Conservation (phyloP, 2,888 invertebrate species). For the Macropis europaea region DNA sequence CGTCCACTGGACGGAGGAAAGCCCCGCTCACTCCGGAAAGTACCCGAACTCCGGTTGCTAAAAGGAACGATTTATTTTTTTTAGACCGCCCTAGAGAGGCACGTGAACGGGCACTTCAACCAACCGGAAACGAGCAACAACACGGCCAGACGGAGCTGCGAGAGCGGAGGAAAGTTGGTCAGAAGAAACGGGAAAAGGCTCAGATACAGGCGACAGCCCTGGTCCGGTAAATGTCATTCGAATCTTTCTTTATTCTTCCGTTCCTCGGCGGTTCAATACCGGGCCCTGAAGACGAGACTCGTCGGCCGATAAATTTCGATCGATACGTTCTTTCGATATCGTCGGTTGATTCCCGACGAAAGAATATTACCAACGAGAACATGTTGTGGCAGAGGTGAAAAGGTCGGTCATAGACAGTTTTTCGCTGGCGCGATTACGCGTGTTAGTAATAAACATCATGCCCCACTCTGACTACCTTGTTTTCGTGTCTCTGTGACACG, state of each 20-base stretch:
- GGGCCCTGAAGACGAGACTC: too few relatives aligned
- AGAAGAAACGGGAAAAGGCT: constrained; percentile 93
- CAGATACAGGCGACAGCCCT: constrained; percentile 92
- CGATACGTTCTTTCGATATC: too few relatives aligned
- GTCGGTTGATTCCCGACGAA: too few relatives aligned
- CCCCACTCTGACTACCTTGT: too few relatives aligned
- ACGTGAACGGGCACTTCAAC: constrained; percentile 95
- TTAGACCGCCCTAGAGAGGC: constrained; percentile 91
- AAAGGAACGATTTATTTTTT: constrained; percentile 71
- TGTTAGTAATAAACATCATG: too few relatives aligned
- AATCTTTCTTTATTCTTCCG: too few relatives aligned
- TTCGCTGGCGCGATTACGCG: too few relatives aligned
- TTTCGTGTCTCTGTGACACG: too few relatives aligned
- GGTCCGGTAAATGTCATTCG: constrained; percentile 87
- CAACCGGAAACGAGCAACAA: constrained; percentile 83
- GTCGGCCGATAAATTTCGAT: not conserved
- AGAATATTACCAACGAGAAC: too few relatives aligned
- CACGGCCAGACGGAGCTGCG: constrained; percentile 86
- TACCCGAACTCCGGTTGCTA: constrained; percentile 31
- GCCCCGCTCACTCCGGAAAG: constrained; percentile 58
- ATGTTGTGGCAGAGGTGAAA: too few relatives aligned
- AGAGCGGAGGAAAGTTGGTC: constrained; percentile 88
- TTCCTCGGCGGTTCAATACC: too few relatives aligned
- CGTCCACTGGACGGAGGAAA: not conserved
- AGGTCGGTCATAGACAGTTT: too few relatives aligned